Base-by-base conservation (phyloP, 2,888 invertebrate genomes). In the Amblyjoppa fuscipennis region DNA sequence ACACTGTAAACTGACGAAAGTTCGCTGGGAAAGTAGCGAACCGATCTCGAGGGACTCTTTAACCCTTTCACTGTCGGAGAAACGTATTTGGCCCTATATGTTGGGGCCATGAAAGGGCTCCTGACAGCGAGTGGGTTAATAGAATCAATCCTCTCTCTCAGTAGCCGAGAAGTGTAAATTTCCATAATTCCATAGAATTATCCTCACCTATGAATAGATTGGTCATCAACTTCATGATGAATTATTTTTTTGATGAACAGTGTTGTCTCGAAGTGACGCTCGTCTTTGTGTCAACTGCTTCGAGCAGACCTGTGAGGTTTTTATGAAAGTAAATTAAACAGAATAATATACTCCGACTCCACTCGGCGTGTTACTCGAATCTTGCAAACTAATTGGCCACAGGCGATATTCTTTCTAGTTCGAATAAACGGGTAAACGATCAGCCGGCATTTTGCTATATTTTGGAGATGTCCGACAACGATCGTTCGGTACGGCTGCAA, bases 151-250 rank as follows among this genome's bases (percentile, higher is more conserved):
- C 2, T 41, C 41, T 11, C 41, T 1, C 41, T 41, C 41, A 41
- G 41, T 41, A 11, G 41, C 11, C 11, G 41, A 41, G 9, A 11
- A 11, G 3, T 11, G 25, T 59, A 28, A 25, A 59, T 13, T 59
- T 11, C 25, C 11, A 4, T 25, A 9, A 13, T 25, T 25, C 0
- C 59, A 25, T 9, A 59, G 28, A 59, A 59, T 25, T 28, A 59
- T 59, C 5, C 77, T 31, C 20, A 75, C 75, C 64, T 75, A 31
- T 6, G 28, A 75, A 75, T 11, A 64, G 20, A 64, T 75, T 64
- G 1, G 75, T 45, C 9, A n/a, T 64, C 31, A 75, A 28, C 64
- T 75, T 75, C 75, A 75, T 75, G 75, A 61, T 75, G 49, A 64
- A 45, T 28, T 61, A 16, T 31, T 25, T 31, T 3, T 3, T 31